A percentile compares a stretch with the other conserved stretches of the same genome.
phyloP scores from a whole-genome alignment of 2,888 invertebrate species.

The Drosophila anceps region DNA sequence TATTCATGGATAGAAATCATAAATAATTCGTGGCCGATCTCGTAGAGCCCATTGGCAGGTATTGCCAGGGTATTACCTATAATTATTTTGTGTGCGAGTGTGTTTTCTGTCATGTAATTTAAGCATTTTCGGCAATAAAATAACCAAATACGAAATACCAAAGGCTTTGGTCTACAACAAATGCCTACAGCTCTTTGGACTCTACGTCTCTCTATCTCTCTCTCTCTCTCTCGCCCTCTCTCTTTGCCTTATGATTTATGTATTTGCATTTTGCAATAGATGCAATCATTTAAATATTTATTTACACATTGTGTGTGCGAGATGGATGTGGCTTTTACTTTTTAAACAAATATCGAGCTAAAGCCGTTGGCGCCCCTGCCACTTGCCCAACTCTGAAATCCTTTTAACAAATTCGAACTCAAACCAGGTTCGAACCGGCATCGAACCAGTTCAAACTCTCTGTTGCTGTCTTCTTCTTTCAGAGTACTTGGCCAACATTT shows the following conservation, averaged over 20 bases:
- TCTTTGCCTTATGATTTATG: conserved; percentile 49
- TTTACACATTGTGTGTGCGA: conserved; percentile 43
- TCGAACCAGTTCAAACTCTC: conserved; percentile 35
- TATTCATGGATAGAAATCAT: neutral
- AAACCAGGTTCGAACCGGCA: conserved; percentile 46
- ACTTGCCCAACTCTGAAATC: neutral
- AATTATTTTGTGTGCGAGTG: conserved; percentile 31
- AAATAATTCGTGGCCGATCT: neutral
- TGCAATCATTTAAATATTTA: conserved; percentile 64
- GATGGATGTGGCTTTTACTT: conserved; percentile 35
- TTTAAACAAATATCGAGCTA: conserved; percentile 27
- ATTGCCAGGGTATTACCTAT: conserved; percentile 7
- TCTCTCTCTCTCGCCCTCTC: neutral
- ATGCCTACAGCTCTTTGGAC: conserved; percentile 4
- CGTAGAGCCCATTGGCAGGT: neutral
- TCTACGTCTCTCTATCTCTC: neutral
- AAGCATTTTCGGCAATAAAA: conserved; percentile 39
- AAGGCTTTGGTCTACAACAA: conserved; percentile 6
- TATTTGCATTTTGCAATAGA: conserved; percentile 45
- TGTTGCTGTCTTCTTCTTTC: neutral
- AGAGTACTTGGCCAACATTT: conserved; percentile 22
- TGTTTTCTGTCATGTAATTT: conserved; percentile 46
- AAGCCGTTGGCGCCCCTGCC: neutral
- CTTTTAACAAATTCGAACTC: conserved; percentile 15
- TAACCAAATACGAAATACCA: conserved; percentile 33